Percentiles rank a stretch among this genome's conserved stretches.
These are phyloP conservation scores for Bombus ignitus DNA, from an alignment of 1,140 invertebrate species.

Conservation along the genomic window DNA sequence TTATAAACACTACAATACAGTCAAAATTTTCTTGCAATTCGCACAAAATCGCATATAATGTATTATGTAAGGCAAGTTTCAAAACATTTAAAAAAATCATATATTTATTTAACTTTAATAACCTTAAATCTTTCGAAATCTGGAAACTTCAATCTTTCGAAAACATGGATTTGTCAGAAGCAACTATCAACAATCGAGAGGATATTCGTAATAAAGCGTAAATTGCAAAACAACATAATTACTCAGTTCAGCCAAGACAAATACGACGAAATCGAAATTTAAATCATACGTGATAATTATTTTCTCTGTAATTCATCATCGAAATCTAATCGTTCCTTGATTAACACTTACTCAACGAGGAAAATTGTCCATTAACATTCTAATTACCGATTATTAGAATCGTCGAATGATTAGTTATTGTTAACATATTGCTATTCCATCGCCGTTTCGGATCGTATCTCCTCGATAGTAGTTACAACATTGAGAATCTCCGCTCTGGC, in stretches of 20 bases:
- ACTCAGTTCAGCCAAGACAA: neutral
- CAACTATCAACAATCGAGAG: neutral
- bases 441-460: slow-evolving; percentile 12
- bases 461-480: neutral
- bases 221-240: neutral
- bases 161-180: neutral
- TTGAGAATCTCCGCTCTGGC: slow-evolving; percentile 15
- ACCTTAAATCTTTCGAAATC: neutral
- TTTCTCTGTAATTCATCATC: neutral
- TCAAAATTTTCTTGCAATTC: neutral
- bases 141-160: neutral
- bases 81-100: no score
- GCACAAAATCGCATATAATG: neutral
- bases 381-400: slow-evolving; percentile 28
- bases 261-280: neutral
- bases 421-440: slow-evolving; percentile 9
- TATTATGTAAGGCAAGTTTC: no score
- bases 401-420: slow-evolving; percentile 8
- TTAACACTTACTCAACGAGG: neutral
- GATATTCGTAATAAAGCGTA: neutral
- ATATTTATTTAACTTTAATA: no score
- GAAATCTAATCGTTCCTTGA: neutral
- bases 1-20: no score
- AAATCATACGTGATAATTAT: neutral
- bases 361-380: neutral